Evolutionary conservation across 2,113 vertebrate species (phyloP), one percentile per base, ranked within the genome.

Genomic region (Syngnathus floridae): DNA sequence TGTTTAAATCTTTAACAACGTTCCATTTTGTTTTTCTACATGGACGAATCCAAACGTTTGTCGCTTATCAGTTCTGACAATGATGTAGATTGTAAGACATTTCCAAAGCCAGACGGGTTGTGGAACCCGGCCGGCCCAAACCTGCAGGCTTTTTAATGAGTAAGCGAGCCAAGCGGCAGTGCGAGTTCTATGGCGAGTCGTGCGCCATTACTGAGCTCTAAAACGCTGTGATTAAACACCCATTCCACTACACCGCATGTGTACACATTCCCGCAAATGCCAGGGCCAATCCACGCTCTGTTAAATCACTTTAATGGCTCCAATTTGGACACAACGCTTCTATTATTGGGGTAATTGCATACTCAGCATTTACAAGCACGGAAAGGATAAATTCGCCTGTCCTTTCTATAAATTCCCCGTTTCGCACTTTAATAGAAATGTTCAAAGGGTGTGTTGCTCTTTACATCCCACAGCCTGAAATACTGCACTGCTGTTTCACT

Each of bases 241-340:
- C 76, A 83, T 87, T 90, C 87, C 84, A 82, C 83, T 84, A 82
- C 85, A 89, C 83, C 84, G 84, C 84, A 76, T 90, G 89, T 91
- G 89, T 91, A 92, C 88, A 89, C 87, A 89, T 89, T 86, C 90
- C 88, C 77, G 83, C 89, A 91, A 92, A 92, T 91, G 90, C 88
- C 91, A 92, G 78, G 80, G 77, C 88, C 89, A 90, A 91, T 91
- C 90, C 88, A 88, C 65, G 79, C 86, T 85, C 88, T 86, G 88
- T 91, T 92, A 90, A 92, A 91, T 92, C 91, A 92, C 89, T 91
- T 88, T 91, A 92, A 92, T 91, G 88, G 88, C 84, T 87, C 87
- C 90, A 91, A 91, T 91, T 91, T 91, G 88, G 90, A 91, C 88
- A 91, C 90, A 90, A 92, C 88, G 78, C 78, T 82, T 89, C 89